Base-by-base conservation (phyloP, 2,797 vertebrate species). In the Orestias chungarensis region DNA sequence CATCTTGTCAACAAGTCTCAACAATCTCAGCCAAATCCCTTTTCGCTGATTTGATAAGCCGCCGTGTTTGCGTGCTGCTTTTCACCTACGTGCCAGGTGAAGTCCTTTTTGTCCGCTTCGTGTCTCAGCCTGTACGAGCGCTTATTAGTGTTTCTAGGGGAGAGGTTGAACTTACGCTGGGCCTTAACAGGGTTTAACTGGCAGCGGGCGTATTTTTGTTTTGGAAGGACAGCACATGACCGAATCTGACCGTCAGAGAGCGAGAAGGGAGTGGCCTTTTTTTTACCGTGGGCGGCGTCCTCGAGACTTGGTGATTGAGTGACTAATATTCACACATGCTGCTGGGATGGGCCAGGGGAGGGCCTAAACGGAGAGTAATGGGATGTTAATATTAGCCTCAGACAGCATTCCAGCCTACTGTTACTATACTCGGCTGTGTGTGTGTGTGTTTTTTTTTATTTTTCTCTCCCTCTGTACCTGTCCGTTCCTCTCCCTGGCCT, bases 321-420 rank as follows among this genome's bases (percentile, higher is more conserved):
- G 91, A 92, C 72, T 88, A 89, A 90, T 84, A 82, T 84, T 82
- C 77, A 71, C 74, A 75, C 82, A 86, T 83, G 73, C 79, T 72
- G 46, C 84, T 70, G 78, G 80, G 86, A 50, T 84, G 71, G 78
- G 80, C 79, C 87, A 47, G 84, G 73, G 79, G 82, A 86, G 80
- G 81, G 87, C 76, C 80, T 71, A 38, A 61, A 61, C 75, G 70
- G 82, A 74, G 82, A 84, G 88, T 79, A 87, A 86, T 82, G 27
- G 76, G 86, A 67, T 87, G 88, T 92, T 94, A 95, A 94, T 94
- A 94, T 94, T 95, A 94, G 93, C 89, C 73, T 46, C 89, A 83
- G 87, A 79, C 88, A 78, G 74, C 90, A 92, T 93, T 91, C 91
- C 90, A 77, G 69, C 79, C 74, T n/a, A 70, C 90, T 91, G 91